phyloP scores from a whole-genome alignment of 2,797 vertebrate genomes.

The Decapterus maruadsi region DNA sequence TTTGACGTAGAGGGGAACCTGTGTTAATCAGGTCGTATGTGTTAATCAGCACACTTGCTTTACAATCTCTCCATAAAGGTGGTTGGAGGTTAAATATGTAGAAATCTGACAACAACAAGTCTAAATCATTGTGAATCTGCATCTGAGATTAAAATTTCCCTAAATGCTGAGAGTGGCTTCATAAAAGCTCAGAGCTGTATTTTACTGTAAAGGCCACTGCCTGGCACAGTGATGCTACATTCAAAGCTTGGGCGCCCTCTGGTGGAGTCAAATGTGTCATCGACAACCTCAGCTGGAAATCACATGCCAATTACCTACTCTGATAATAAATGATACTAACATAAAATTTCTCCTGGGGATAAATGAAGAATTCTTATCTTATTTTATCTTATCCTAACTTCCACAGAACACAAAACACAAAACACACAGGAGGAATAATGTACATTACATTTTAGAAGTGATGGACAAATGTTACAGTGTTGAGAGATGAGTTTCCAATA shows the following conservation, averaged over 20 bases:
- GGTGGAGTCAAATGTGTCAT: constrained; percentile 38
- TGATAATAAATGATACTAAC: neutral
- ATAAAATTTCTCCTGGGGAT: no score
- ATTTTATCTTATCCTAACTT: no score
- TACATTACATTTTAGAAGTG: constrained; percentile 1
- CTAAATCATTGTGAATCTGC: no score
- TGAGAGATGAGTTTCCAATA: neutral
- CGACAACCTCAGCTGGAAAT: neutral
- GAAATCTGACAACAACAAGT: neutral
- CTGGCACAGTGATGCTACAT: neutral
- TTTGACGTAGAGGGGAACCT: neutral
- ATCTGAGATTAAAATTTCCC: neutral
- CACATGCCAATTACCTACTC: neutral
- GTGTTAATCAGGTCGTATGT: neutral
- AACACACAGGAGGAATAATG: neutral
- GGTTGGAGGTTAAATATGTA: no score
- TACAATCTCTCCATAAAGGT: no score
- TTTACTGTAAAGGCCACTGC: neutral
- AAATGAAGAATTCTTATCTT: no score
- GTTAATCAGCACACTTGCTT: neutral
- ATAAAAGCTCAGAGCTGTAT: neutral
- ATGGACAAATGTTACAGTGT: neutral
- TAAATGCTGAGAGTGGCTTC: neutral
- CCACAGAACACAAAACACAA: no score
- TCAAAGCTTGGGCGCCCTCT: constrained; percentile 44